Base-by-base conservation (phyloP, 2,888 invertebrate genomes). In the Chorisops tibialis region DNA sequence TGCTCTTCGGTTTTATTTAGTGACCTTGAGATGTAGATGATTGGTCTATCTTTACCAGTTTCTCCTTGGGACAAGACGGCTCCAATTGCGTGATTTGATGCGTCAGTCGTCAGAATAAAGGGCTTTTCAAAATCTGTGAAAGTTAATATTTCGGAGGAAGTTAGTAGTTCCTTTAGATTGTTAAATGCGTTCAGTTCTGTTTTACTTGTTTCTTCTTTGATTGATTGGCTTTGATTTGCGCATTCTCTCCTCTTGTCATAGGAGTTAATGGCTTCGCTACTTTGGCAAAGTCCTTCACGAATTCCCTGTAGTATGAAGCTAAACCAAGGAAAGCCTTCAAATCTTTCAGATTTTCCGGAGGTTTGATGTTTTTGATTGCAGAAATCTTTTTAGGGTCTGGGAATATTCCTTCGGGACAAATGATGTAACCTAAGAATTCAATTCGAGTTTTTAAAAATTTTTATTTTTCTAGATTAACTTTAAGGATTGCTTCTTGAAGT, bases 351-450 rank as follows among this genome's bases (percentile, higher is more conserved):
- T 58, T 63, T 37, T 24, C 50, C 2, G 60, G 56, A 2, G 56
- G 35, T 30, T 56, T 63, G 16, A 43, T 30, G 2, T 49, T 43
- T n/a, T n/a, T n/a, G n/a, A n/a, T n/a, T 7, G 35, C 24, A 37
- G n/a, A 6, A 11, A 63, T 39, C 43, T 59, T 63, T 12, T 59
- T 51, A 21, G 49, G 54, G 16, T 60, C 54, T 18, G 56, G 39
- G 24, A 35, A 14, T 12, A 64, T 61, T 1, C 48, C 51, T 11
- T 63, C 19, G 1, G 37, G 19, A 11, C 35, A 24, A n/a, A 63
- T 56, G 30, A 21, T 54, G n/a, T 54, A 61, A 3, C 52, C 54
- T 24, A 54, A 24, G n/a, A 61, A 61, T 45, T 52, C 51, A 9
- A 41, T 30, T 22, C 45, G 30, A 1, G 45, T 14, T 45, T 52